Conservation (phyloP, 2,888 invertebrate species). For the Eupithecia vulgata region DNA sequence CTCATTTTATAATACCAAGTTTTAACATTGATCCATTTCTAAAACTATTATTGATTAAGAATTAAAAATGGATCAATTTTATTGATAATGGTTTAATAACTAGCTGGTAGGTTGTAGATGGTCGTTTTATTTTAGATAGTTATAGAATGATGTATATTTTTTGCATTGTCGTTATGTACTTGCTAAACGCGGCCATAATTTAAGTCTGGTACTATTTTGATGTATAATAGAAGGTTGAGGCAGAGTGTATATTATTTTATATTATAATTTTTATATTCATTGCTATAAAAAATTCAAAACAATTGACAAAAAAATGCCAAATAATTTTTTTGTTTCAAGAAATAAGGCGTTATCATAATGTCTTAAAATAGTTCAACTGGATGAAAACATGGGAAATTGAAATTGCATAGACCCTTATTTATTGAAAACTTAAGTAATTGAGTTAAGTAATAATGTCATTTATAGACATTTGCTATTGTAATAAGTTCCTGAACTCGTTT, state of each 20-base stretch:
- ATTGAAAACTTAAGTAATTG: too few species aligned
- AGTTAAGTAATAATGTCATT: too few species aligned
- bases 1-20: conserved; percentile 27
- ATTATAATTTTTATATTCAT: not conserved
- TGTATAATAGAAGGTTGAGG: conserved; percentile 54
- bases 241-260: conserved; percentile 39
- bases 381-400: too few species aligned
- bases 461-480: too few species aligned
- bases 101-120: conserved; percentile 34
- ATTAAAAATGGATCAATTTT: not conserved
- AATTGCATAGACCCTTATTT: too few species aligned
- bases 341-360: not conserved
- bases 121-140: conserved; percentile 38
- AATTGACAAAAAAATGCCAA: not conserved
- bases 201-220: conserved; percentile 61
- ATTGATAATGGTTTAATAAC: conserved; percentile 27
- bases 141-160: conserved; percentile 65
- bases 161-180: conserved; percentile 70
- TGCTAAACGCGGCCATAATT: conserved; percentile 72
- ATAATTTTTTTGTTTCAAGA: not conserved
- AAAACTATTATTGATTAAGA: not conserved
- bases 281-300: not conserved
- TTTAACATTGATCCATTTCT: conserved; percentile 9
- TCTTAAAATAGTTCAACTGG: too few species aligned
- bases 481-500: too few species aligned